These are phyloP conservation scores for Parambassis ranga DNA, from an alignment of 2,797 vertebrate genomes.

Conservation along the genomic window DNA sequence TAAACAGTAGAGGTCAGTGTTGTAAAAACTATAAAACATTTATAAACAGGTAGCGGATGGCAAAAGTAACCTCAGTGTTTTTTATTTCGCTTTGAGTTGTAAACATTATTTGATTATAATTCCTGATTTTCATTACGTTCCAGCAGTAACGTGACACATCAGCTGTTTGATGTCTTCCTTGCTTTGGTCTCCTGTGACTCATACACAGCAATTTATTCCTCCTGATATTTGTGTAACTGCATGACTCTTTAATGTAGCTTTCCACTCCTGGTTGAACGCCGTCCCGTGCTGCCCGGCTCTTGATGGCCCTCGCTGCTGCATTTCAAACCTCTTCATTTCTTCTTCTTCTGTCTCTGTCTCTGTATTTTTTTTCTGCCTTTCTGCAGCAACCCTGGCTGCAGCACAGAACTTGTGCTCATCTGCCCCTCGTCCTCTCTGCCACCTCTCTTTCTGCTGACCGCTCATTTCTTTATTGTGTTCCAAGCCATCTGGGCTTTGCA, in stretches of 20 bases:
- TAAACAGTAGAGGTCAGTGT: conserved; percentile 57
- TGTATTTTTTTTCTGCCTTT: conserved; percentile 23
- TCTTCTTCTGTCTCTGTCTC: not conserved
- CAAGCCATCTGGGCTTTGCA: conserved; percentile 54
- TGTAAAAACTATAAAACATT: conserved; percentile 1
- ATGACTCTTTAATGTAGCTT: conserved; percentile 67
- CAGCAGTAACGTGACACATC: conserved; percentile 1
- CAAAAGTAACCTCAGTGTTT: not conserved
- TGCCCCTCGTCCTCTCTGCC: conserved; percentile 12
- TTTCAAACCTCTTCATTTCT: conserved; percentile 37
- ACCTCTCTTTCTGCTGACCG: conserved; percentile 37
- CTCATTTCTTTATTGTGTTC: conserved; percentile 32
- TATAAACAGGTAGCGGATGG: not conserved
- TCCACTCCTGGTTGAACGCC: conserved; percentile 55
- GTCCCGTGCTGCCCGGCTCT: conserved; percentile 44
- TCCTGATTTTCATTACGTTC: not conserved
- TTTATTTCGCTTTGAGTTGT: not conserved
- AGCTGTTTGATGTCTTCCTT: conserved; percentile 28
- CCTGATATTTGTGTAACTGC: conserved; percentile 65
- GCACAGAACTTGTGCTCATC: conserved; percentile 32
- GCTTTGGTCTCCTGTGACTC: conserved; percentile 50
- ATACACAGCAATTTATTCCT: conserved; percentile 39
- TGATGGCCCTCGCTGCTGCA: conserved; percentile 48
- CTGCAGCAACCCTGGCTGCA: conserved; percentile 51
- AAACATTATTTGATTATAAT: not conserved